A percentile compares a stretch with the other conserved stretches of the same genome.
Conservation (phyloP, 2,113 vertebrate species). For the Carassius gibelio region DNA sequence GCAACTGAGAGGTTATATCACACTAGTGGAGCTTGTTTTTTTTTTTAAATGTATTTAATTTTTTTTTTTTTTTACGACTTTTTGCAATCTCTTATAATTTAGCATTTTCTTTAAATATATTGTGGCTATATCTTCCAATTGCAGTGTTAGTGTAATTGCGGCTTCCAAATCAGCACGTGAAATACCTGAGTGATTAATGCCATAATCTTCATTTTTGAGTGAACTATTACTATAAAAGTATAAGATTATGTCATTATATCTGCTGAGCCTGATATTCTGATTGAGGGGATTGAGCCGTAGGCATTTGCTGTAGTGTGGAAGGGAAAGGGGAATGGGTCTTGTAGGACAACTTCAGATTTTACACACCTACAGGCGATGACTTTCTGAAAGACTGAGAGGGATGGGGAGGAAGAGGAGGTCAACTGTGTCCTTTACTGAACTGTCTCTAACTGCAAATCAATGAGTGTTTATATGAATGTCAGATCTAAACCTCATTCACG, state of each 20-base stretch:
- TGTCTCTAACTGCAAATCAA: not conserved
- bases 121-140: not conserved
- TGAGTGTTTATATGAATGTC: conserved; percentile 15
- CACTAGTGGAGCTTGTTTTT: not conserved
- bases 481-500: conserved; percentile 17
- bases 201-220: not conserved
- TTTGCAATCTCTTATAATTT: not conserved
- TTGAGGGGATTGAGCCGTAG: not conserved
- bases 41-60: no score
- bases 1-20: not conserved
- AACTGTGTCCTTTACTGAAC: conserved; percentile 9
- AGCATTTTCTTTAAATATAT: not conserved
- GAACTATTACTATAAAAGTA: not conserved
- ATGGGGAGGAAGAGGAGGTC: not conserved
- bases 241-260: not conserved
- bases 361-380: not conserved
- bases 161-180: no score
- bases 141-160: not conserved
- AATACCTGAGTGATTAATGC: not conserved
- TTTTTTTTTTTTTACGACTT: not conserved
- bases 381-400: not conserved
- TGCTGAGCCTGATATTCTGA: not conserved
- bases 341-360: not conserved
- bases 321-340: not conserved
- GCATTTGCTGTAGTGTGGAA: not conserved